Base-by-base conservation (phyloP, 2,888 invertebrate species). In the Gisinianus flammeolus region DNA sequence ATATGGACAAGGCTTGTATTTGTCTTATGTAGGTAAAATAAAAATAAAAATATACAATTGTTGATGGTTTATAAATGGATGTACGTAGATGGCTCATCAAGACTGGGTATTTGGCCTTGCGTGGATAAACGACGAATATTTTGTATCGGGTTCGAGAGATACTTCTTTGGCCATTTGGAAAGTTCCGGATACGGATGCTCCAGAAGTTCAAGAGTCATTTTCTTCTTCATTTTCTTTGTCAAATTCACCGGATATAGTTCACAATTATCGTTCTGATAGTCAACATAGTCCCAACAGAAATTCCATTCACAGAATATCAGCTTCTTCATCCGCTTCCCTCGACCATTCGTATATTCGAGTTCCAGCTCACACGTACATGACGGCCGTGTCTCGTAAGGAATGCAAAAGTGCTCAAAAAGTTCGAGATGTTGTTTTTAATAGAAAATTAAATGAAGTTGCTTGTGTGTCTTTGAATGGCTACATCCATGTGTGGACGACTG, bases 71-170 rank as follows among this genome's bases (percentile, higher is more conserved):
- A 69, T 12, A 8, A 35, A 35, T 44, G 26, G 24, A 26, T 62
- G 26, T 62, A 85, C 85, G 35, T 85, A 89, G 89, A 88, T 89
- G 85, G 95, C 94, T 0, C 97, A 98, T 87, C 91, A 92, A 85
- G 97, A 98, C 87, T 95, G 96, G 93, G 93, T 95, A 82, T 91
- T 89, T 86, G 97, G 97, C 86, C 92, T 96, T 91, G 94, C 94
- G 82, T 98, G 97, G 97, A 88, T 98, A 80, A 97, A 98, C 87
- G 97, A 98, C 88, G 93, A 97, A 88, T 96, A 95, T 89, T 88
- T 97, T 76, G 96, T 97, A 78, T 95, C 96, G 6, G 97, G 97
- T 16, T 96, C 96, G 0, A 91, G 96, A 75, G 97, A 97, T 88
- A 94, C 95, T 3, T 93, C 92, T 86, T 90, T 97, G 89, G 94